Evolutionary conservation across 2,797 vertebrate genomes (phyloP), one percentile per base, ranked within the genome.

Genomic region (Tympanoctomys barrerae): DNA sequence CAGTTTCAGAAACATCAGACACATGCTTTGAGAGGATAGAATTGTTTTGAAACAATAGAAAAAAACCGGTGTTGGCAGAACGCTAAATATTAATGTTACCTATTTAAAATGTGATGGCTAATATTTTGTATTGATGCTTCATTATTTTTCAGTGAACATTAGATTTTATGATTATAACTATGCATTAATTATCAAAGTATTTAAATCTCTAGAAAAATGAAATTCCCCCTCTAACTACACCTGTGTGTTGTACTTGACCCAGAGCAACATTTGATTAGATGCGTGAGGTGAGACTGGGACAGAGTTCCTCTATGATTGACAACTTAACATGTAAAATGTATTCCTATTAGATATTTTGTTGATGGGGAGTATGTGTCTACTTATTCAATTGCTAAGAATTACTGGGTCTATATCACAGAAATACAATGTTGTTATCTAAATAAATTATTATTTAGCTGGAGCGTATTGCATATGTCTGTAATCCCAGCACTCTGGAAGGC

Each of bases 121-220:
- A 70, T 77, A 77, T 77, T 84, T 54, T n/a, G 21, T 85, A 57
- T 83, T n/a, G 59, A 26, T 22, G 13, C 2, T 71, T 77, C 49
- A 52, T 93, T 91, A 36, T 61, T 68, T 89, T 87, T 77, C 62
- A 84, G 18, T 54, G n/a, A 14, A 1, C 7, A 33, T 14, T 2
- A 84, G 8, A n/a, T 90, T n/a, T 84, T 94, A 85, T 82, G 31
- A 79, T 86, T 79, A 90, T 13, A n/a, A 26, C 2, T 12, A 12
- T 49, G 7, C 11, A n/a, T 95, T 90, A 9, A 73, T 89, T 96
- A 59, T 21, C 36, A 62, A 52, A 91, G 9, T 87, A 82, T 87
- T 86, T 28, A 11, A 87, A 84, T n/a, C 12, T 24, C 73, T 28
- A 46, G 12, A 75, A 57, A 81, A 95, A 36, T 13, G 68, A 33